These are phyloP conservation scores for Sebastes minor DNA, from an alignment of 2,797 vertebrate species.

Conservation along the genomic window DNA sequence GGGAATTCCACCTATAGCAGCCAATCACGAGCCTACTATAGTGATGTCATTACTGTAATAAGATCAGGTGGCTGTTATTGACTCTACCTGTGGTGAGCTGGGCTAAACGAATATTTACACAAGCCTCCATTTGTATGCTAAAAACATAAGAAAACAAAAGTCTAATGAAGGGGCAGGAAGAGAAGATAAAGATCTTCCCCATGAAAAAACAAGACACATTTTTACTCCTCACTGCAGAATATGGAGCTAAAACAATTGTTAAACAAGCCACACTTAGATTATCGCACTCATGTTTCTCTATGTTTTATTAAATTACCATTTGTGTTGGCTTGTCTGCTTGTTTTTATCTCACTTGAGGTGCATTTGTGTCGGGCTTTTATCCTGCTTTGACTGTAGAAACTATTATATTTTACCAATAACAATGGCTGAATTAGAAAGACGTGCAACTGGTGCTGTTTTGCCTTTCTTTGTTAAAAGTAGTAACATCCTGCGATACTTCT, in stretches of 20 bases:
- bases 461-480: not conserved
- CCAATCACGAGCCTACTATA: not conserved
- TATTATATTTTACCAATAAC: slow-evolving; percentile 1
- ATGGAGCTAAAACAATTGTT: not conserved
- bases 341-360: not conserved
- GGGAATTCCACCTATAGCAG: slow-evolving; percentile 5
- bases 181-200: not conserved
- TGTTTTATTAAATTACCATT: slow-evolving; percentile 11
- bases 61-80: slow-evolving; percentile 45
- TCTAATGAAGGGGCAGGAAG: not conserved
- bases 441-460: not conserved
- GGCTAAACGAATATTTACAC: slow-evolving; percentile 62
- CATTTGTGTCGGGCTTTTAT: not conserved
- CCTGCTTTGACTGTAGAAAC: not conserved
- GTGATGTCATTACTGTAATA: slow-evolving; percentile 58
- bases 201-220: fast-evolving
- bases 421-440: not conserved
- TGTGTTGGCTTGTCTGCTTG: not conserved
- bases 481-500: not conserved
- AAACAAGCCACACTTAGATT: not conserved
- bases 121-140: slow-evolving; percentile 50
- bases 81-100: slow-evolving; percentile 48
- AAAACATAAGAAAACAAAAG: slow-evolving; percentile 34
- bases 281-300: not conserved
- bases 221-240: not conserved